Conservation (phyloP, 1,140 invertebrate genomes). For the Ylistrum balloti region DNA sequence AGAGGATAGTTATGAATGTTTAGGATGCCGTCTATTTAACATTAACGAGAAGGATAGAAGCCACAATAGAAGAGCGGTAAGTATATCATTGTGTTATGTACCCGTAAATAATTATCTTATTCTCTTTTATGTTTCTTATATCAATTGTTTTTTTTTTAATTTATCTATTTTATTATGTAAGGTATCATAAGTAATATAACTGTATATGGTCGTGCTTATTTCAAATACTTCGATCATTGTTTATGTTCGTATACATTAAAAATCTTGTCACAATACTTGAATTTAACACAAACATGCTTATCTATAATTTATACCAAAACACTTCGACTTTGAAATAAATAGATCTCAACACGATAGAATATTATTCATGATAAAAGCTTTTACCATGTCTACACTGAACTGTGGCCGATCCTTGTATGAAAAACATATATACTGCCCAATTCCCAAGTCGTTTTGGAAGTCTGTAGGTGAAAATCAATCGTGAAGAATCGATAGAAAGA, state of each 20-base stretch:
- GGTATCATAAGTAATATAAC: too few relatives aligned
- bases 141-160: too few relatives aligned
- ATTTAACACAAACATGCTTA: neutral
- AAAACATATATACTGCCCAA: neutral
- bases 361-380: neutral
- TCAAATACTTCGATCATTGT: neutral
- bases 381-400: neutral
- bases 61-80: neutral
- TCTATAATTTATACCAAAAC: slow-evolving; percentile 22
- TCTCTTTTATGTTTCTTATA: too few relatives aligned
- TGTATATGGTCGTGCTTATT: too few relatives aligned
- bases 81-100: too few relatives aligned
- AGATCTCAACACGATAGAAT: neutral
- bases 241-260: neutral
- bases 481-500: neutral
- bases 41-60: neutral
- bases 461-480: slow-evolving; percentile 4
- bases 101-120: too few relatives aligned
- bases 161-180: too few relatives aligned
- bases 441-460: neutral
- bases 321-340: slow-evolving; percentile 20
- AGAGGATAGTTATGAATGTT: neutral
- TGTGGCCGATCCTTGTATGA: neutral
- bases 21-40: slow-evolving; percentile 23
- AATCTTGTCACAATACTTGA: neutral